Base-by-base conservation (phyloP, 2,797 vertebrate genomes). In the Pipistrellus pygmaeus region DNA sequence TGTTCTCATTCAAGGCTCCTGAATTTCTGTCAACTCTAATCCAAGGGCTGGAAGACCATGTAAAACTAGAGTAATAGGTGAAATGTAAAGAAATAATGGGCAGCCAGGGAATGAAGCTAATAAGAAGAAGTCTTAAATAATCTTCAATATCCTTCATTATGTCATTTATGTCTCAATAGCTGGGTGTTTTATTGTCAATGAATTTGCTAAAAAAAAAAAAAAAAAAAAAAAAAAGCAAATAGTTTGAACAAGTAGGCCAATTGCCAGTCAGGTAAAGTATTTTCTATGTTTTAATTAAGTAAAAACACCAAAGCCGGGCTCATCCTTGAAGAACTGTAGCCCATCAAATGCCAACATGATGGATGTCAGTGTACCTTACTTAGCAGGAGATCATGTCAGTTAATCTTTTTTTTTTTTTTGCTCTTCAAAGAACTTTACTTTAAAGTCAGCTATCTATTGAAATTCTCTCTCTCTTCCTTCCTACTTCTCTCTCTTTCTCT, bases 121-220 rank as follows among this genome's bases (percentile, higher is more conserved):
- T 41, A 35, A 3, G 9, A 78, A n/a, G 4, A 53, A 27, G 35
- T 80, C 81, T 89, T 94, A 75, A 92, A 55, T 66, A 85, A 35
- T 68, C 25, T 30, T 91, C 3, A 30, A 0, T 75, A 62, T 73
- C n/a, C n/a, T n/a, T n/a, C n/a, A n/a, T n/a, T n/a, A 41, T 41
- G 51, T 32, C 32, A 51, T 85, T 78, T 78, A 46, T 64, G 73
- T 82, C 32, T 88, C 77, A 78, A 12, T 60, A 77, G 27, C 21
- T 57, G 62, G 21, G 12, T 46, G 66, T 90, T 75, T 95, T 57
- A 53, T 81, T 82, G 13, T 66, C 44, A 84, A 3, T 75, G 25
- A 91, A 60, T 92, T 91, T 94, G n/a, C 71, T 90, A 38, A 88
- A 78, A 72, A 41, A 41, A 78, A 72, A 93, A 72, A 32, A 88